Evolutionary conservation across 2,797 vertebrate genomes (phyloP), one percentile per base, ranked within the genome.

Genomic region (Pitangus sulphuratus): DNA sequence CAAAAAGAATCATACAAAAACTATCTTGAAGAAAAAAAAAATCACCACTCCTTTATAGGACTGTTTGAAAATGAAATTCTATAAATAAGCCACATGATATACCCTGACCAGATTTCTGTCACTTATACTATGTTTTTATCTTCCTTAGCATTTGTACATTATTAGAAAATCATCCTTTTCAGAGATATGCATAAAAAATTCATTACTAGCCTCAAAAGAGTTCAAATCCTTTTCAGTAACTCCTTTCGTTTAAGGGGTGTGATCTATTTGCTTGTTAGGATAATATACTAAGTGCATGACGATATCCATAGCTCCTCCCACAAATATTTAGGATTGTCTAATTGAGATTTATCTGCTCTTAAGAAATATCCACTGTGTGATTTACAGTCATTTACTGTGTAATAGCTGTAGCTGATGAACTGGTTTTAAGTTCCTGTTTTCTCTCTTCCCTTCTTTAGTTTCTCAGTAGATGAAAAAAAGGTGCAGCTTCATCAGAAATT

Each of bases 401-500:
- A 84, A 79, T 70, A 91, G 50, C 61, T 75, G 58, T 51, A 93
- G 93, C 39, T 54, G 90, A 92, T 92, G 13, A 88, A 95, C 93
- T 75, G 95, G 92, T 95, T 97, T 95, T 42, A 78, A 85, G 45
- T 77, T 97, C 92, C 70, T 95, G 74, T 72, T 93, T 85, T 78
- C 80, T 65, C 54, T 93, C 84, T 61, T 94, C 76, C 79, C 72
- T 80, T 72, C 68, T 90, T 92, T 25, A 75, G n/a, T 78, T 81
- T 88, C 78, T 91, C 47, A 92, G 64, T 17, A 74, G 30, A 89
- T 75, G 54, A 61, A 40, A 62, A 65, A 69, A 70, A 79, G 21
- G 42, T 45, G 19, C 35, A 71, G 20, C 30, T 70, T 87, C 56
- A 71, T 45, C 30, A 78, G 26, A 85, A 83, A 45, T 62, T 47